Base-by-base conservation (phyloP, 2,113 vertebrate species). In the Hippocampus mohnikei region DNA sequence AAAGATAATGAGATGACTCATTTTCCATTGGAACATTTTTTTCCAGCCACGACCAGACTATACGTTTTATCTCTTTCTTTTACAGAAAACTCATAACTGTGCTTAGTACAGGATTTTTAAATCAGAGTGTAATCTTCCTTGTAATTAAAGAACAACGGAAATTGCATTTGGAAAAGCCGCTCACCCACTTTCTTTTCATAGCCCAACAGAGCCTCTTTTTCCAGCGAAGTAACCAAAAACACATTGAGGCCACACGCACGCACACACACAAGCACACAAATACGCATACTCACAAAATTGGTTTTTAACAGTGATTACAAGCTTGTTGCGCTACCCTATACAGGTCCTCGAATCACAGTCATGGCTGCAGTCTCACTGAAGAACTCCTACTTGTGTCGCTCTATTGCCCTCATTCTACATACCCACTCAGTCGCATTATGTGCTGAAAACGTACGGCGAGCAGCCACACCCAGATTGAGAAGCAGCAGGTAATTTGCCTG, bases 141-240 rank as follows among this genome's bases (percentile, higher is more conserved):
- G 44, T 69, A 66, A 67, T 70, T 74, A 58, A 25, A 18, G 27
- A 56, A 48, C 29, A 59, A 50, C 0, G 15, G 44, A 72, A 66
- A 59, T 69, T 52, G 61, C 42, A 73, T 46, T 27, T 13, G 20
- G 25, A 53, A 25, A 65, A 25, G 63, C 42, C 8, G 23, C 3
- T 25, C 12, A 11, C 27, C 9, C 16, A 12, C 52, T 21, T 64
- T 64, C 40, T n/a, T 23, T 64, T 64, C n/a, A 64, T 48, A 46
- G 41, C 41, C 13, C 20, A 53, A 53, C 52, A 48, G 18, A 50
- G 23, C 4, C 7, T 44, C 15, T 65, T 16, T 55, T 44, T 48
- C 15, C 9, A 65, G n/a, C 25, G 5, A 65, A 65, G 25, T 46
- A 65, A 25, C 21, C 6, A 46, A 33, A 59, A 58, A 59, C 10